phyloP scores from a whole-genome alignment of 1,140 invertebrate genomes.

The Propsilocerus akamusi region DNA sequence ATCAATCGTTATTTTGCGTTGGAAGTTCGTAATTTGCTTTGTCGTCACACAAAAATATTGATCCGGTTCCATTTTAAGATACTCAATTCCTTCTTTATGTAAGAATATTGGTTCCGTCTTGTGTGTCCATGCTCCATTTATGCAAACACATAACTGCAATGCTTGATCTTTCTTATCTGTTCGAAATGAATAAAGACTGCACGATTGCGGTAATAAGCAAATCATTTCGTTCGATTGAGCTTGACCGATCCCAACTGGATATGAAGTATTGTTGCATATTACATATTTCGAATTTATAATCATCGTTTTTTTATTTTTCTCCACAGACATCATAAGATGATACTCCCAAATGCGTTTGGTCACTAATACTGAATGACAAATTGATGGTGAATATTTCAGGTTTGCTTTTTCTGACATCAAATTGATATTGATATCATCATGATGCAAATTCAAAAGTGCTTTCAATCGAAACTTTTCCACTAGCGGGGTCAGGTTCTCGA shows the following conservation, averaged over 20 bases:
- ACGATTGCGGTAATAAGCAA: neutral
- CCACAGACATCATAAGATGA: neutral
- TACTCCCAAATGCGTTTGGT: neutral
- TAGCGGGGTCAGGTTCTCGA: neutral
- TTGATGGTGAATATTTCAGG: neutral
- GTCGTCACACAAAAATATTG: neutral
- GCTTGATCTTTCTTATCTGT: neutral
- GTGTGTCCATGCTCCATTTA: neutral
- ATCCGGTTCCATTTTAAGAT: neutral
- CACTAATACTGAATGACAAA: neutral
- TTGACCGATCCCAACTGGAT: neutral
- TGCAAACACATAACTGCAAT: neutral
- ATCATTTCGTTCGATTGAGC: neutral
- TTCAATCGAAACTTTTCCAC: neutral
- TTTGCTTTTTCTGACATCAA: neutral
- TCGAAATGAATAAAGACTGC: neutral
- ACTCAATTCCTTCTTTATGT: neutral
- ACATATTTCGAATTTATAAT: neutral
- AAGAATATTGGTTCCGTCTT: neutral
- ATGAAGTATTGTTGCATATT: neutral
- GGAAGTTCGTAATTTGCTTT: constrained; percentile 10
- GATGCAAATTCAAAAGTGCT: neutral
- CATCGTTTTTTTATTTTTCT: neutral
- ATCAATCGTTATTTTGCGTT: constrained; percentile 35
- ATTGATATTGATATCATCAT: neutral